Base-by-base conservation (phyloP, 2,888 invertebrate species). In the Ectobius pallidus region DNA sequence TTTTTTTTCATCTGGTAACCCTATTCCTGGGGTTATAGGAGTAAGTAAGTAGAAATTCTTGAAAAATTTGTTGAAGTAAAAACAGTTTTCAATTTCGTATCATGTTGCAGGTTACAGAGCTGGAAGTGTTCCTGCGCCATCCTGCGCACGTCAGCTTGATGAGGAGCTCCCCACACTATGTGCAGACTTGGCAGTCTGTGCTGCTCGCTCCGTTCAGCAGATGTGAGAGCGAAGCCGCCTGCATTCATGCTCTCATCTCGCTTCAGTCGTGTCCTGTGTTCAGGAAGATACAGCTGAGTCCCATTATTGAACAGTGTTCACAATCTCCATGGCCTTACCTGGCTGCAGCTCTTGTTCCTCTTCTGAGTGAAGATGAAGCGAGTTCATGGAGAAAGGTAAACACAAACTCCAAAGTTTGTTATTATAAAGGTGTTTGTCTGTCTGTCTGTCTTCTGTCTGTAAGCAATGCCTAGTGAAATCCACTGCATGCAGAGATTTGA, bases 201-300 rank as follows among this genome's bases (percentile, higher is more conserved):
- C 58, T 58, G 14, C 18, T 30, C 32, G n/a, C 30, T n/a, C 58
- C 58, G 16, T 58, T 58, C 30, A 2, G 14, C n/a, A 58, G 27
- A 7, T 27, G 58, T 58, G 30, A n/a, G 46, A n/a, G n/a, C n/a
- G 58, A 32, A 27, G 58, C 27, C 11, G 30, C 14, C 2, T 58
- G 58, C 58, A 30, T 58, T 27, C 58, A 58, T 25, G 30, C 27
- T 20, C 30, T 58, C 2, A 58, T 30, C n/a, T 18, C 30, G 11
- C 58, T 58, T 30, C 58, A 58, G 58, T 58, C 58, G 1, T 58
- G 58, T 58, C 58, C 58, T 30, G 14, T 58, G 14, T n/a, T 58
- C n/a, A 22, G 30, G 14, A 58, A 30, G 9, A 32, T 58, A 30
- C 6, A 30, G n/a, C 16, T 58, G 30, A 30, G n/a, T 27, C 14